Percentiles rank a stretch among this genome's conserved stretches.
Conservation (phyloP, 2,113 vertebrate genomes). For the Anarhynchus alexandrinus region DNA sequence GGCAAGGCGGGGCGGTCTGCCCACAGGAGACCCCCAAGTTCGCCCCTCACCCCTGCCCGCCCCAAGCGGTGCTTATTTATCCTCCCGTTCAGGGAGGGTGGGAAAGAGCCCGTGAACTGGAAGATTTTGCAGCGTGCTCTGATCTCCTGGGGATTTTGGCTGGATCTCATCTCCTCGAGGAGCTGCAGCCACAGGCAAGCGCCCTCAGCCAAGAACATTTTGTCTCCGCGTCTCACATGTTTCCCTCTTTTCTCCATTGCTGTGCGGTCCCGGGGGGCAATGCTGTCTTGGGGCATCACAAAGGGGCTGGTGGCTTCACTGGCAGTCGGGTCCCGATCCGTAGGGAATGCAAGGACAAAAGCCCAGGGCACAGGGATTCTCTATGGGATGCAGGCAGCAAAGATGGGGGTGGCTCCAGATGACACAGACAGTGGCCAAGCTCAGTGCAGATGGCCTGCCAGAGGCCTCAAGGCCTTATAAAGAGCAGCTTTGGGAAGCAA, state of each 20-base stretch:
- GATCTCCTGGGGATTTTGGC: constrained; percentile 1
- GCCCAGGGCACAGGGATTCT: not conserved
- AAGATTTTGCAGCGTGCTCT: not conserved
- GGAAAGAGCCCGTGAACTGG: not conserved
- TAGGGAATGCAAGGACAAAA: not conserved
- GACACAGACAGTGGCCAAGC: not conserved
- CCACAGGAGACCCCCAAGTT: not conserved
- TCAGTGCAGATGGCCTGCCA: not conserved
- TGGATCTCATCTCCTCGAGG: not conserved
- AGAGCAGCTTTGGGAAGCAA: not conserved
- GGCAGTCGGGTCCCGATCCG: rapidly evolving
- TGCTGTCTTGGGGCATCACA: not conserved
- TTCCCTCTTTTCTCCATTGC: not conserved
- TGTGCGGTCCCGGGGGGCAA: rapidly evolving
- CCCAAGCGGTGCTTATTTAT: not conserved
- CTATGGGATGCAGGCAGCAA: rapidly evolving
- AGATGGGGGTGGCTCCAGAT: not conserved
- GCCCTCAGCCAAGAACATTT: not conserved
- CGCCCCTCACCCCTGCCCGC: not conserved
- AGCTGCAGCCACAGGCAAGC: not conserved
- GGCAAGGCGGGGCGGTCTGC: too few relatives aligned
- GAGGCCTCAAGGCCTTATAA: not conserved
- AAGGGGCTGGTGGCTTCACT: not conserved
- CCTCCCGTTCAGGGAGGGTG: not conserved
- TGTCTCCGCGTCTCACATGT: not conserved